Conservation (phyloP, 2,113 vertebrate species). For the Nerophis ophidion region DNA sequence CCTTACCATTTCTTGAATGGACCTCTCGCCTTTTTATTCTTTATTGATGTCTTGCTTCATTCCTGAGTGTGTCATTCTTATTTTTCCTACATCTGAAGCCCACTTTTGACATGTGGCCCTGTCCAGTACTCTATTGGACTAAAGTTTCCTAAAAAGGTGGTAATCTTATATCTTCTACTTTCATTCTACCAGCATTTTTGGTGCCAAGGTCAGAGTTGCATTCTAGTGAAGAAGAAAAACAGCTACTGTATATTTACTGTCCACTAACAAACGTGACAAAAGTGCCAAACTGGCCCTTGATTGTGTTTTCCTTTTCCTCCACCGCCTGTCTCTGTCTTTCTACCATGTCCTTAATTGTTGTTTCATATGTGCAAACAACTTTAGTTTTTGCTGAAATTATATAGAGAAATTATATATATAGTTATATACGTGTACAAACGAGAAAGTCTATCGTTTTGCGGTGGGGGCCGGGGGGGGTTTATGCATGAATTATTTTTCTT, state of each 20-base stretch:
- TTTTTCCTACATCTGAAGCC: conserved; percentile 43
- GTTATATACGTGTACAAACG: conserved; percentile 72
- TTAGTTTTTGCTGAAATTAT: conserved; percentile 50
- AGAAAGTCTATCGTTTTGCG: conserved; percentile 70
- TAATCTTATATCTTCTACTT: conserved; percentile 43
- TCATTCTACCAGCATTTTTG: conserved; percentile 71
- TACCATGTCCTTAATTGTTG: conserved; percentile 42
- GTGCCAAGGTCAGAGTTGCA: conserved; percentile 67
- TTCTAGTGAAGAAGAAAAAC: conserved; percentile 42
- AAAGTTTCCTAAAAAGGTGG: too few species aligned
- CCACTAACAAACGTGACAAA: conserved; percentile 58
- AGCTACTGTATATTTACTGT: conserved; percentile 38
- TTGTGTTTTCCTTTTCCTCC: conserved; percentile 50
- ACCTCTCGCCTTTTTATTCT: conserved; percentile 25
- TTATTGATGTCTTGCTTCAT: conserved; percentile 38
- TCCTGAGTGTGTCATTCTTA: conserved; percentile 29
- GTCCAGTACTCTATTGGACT: conserved; percentile 19
- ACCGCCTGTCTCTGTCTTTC: conserved; percentile 30
- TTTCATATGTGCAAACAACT: conserved; percentile 46
- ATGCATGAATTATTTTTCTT: conserved; percentile 75
- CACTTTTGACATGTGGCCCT: conserved; percentile 17
- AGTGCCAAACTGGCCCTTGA: conserved; percentile 68
- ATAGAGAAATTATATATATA: conserved; percentile 73
- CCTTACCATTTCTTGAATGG: conserved; percentile 26
- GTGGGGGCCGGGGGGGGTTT: conserved; percentile 65